Evolutionary conservation across 2,113 vertebrate genomes (phyloP).

Genomic region (Narcine bancroftii): DNA sequence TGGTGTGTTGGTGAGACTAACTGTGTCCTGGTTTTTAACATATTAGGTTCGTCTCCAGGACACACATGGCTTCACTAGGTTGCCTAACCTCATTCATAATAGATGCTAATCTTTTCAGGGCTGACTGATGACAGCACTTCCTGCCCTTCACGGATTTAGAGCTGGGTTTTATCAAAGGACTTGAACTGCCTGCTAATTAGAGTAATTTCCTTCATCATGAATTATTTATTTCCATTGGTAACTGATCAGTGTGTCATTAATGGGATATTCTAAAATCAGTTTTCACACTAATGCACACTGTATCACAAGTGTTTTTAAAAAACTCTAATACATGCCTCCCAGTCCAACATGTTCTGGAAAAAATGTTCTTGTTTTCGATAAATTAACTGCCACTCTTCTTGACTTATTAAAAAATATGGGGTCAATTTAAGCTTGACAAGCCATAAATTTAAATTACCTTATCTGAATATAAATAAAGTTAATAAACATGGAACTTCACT

Average conservation of each 20-base stretch:
- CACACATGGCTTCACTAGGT: conserved; percentile 89
- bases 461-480: conserved; percentile 33
- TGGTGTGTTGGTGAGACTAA: conserved; percentile 71
- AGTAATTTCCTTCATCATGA: conserved; percentile 93
- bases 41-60: conserved; percentile 95
- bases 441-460: conserved; percentile 26
- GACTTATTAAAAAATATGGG: conserved; percentile 35
- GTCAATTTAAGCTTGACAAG: conserved; percentile 28
- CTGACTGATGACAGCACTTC: conserved; percentile 94
- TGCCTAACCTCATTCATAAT: conserved; percentile 90
- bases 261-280: conserved; percentile 81
- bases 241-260: conserved; percentile 91
- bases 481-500: conserved; percentile 29
- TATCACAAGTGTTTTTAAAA: conserved; percentile 67
- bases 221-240: conserved; percentile 98
- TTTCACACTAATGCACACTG: conserved; percentile 75
- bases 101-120: conserved; percentile 97
- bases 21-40: conserved; percentile 81
- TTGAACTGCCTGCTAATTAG: conserved; percentile 99
- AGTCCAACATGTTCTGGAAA: conserved; percentile 52
- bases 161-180: conserved; percentile 92
- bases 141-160: conserved; percentile 94
- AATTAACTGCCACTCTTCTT: conserved; percentile 34
- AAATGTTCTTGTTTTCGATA: conserved; percentile 20
- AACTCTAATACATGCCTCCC: conserved; percentile 56